Evolutionary conservation across 2,888 invertebrate species (phyloP).

Genomic region (Andrena trimmerana): DNA sequence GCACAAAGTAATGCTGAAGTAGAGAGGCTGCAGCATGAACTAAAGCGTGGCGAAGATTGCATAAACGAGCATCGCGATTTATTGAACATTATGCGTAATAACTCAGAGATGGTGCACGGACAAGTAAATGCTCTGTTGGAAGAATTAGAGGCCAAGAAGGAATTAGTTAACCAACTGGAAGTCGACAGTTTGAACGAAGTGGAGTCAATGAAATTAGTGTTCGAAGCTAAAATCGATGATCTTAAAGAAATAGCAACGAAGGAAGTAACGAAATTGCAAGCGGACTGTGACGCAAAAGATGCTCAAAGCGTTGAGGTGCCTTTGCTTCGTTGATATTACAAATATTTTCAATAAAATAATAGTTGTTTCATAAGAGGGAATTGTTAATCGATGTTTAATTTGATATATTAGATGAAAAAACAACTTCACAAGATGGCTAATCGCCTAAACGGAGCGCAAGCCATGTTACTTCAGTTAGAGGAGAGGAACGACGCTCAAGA

Average conservation of each 20-base stretch:
- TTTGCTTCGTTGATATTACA: neutral
- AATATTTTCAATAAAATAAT: neutral
- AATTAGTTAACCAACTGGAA: conserved; percentile 77
- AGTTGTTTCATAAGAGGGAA: conserved; percentile 1
- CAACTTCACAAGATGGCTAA: conserved; percentile 78
- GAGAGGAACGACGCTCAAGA: conserved; percentile 77
- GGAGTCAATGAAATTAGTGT: conserved; percentile 73
- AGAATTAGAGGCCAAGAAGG: conserved; percentile 75
- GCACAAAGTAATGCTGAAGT: conserved; percentile 80
- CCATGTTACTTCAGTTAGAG: conserved; percentile 77
- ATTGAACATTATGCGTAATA: conserved; percentile 76
- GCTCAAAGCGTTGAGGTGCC: conserved; percentile 76
- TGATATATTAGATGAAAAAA: conserved; percentile 71
- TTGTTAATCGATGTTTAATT: conserved; percentile 27
- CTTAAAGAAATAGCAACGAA: conserved; percentile 72
- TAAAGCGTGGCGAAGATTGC: conserved; percentile 76
- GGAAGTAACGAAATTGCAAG: conserved; percentile 74
- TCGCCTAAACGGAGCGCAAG: conserved; percentile 72
- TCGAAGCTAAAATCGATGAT: conserved; percentile 77
- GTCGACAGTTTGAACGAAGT: conserved; percentile 76
- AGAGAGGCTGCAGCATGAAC: conserved; percentile 78
- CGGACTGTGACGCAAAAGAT: conserved; percentile 71
- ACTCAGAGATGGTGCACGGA: conserved; percentile 78
- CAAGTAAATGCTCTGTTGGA: conserved; percentile 77
- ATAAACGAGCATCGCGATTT: conserved; percentile 77